Percentiles rank a stretch among this genome's conserved stretches.
These are phyloP conservation scores for Drosophila subobscura DNA, from an alignment of 1,140 invertebrate genomes.

Conservation along the genomic window DNA sequence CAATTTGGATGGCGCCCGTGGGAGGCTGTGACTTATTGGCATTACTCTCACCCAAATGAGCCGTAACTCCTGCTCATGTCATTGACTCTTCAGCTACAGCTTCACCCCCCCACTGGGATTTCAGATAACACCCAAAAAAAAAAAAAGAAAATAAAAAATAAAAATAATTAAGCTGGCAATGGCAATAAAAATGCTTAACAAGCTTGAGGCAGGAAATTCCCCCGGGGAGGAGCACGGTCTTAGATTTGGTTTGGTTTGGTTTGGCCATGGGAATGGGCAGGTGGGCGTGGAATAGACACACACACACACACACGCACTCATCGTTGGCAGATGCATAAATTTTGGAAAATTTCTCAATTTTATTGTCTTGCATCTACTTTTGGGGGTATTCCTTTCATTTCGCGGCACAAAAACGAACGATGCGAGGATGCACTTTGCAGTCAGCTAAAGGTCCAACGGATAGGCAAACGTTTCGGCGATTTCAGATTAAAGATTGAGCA, in stretches of 20 bases:
- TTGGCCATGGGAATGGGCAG: slow-evolving; percentile 2
- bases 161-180: slow-evolving; percentile 69
- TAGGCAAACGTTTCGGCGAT: too few species aligned
- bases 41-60: slow-evolving; percentile 41
- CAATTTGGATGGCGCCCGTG: slow-evolving; percentile 35
- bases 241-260: neutral
- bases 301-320: slow-evolving; percentile 18
- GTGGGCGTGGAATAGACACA: slow-evolving; percentile 34
- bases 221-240: slow-evolving; percentile 10
- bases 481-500: too few species aligned
- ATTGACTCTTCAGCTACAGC: too few species aligned
- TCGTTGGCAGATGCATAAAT: slow-evolving; percentile 73
- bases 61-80: slow-evolving; percentile 51
- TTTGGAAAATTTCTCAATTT: slow-evolving; percentile 79
- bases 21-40: slow-evolving; percentile 37
- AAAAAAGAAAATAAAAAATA: slow-evolving; percentile 5
- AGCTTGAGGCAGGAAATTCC: slow-evolving; percentile 56
- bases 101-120: neutral
- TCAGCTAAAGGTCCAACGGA: too few species aligned
- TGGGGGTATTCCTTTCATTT: neutral
- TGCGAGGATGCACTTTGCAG: too few species aligned
- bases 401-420: too few species aligned
- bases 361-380: slow-evolving; percentile 53
- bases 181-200: slow-evolving; percentile 76
- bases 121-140: neutral